Percentiles rank a stretch among this genome's conserved stretches.
Evolutionary conservation across 92 coral and sea anemone genomes (phyloP).

Genomic region (Actinernus sp.): DNA sequence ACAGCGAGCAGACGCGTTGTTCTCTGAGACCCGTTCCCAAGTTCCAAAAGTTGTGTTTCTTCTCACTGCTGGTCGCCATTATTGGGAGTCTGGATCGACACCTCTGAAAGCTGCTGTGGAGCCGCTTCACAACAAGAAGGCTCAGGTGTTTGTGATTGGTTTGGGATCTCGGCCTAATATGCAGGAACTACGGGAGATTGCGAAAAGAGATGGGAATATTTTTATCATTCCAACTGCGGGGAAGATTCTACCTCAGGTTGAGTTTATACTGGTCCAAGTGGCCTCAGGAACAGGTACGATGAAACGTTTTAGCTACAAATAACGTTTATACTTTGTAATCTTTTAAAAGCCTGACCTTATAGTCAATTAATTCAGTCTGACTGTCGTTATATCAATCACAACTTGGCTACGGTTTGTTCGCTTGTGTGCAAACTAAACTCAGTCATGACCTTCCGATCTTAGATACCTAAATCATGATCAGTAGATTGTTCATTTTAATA

Average conservation of each 20-base stretch:
- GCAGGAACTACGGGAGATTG: slow-evolving; percentile 45
- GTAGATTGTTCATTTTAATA: too few species aligned
- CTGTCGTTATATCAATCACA: too few species aligned
- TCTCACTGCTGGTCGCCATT: slow-evolving; percentile 72
- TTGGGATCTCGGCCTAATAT: slow-evolving; percentile 64
- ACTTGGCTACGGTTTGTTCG: too few species aligned
- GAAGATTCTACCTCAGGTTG: slow-evolving; percentile 13
- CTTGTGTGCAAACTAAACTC: too few species aligned
- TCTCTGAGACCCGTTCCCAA: slow-evolving; percentile 19
- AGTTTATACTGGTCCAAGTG: slow-evolving; percentile 27
- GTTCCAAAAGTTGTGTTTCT: slow-evolving; percentile 57
- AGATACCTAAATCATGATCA: too few species aligned
- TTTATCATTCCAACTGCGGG: slow-evolving; percentile 34
- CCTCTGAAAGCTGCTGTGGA: slow-evolving; percentile 65
- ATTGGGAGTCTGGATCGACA: slow-evolving; percentile 27
- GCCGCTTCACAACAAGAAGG: slow-evolving; percentile 61
- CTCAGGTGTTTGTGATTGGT: slow-evolving; percentile 75
- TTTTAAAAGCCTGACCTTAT: too few species aligned
- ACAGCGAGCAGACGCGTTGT: slow-evolving; percentile 40
- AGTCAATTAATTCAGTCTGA: too few species aligned
- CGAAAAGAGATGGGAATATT: slow-evolving; percentile 36
- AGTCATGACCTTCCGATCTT: too few species aligned
- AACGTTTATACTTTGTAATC: neutral
- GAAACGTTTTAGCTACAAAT: neutral
- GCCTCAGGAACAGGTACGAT: slow-evolving; percentile 46